Percentiles rank a stretch among this genome's conserved stretches.
phyloP scores from a whole-genome alignment of 2,113 vertebrate genomes.

The Cichladusa arquata region DNA sequence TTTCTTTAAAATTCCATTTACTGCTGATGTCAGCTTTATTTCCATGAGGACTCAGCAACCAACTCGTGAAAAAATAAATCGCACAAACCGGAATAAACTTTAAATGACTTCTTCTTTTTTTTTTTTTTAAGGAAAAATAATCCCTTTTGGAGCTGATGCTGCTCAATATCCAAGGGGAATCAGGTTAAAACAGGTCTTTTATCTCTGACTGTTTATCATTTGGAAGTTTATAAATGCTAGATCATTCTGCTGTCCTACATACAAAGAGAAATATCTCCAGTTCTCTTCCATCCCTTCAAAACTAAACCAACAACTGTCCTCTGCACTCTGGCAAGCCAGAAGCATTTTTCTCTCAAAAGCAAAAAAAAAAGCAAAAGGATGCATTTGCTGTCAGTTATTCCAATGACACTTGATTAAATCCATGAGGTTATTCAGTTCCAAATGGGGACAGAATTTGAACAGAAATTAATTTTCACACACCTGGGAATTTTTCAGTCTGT shows the following conservation, averaged over 20 bases:
- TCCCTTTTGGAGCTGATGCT: not conserved
- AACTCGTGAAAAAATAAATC: not conserved
- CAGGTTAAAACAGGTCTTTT: not conserved
- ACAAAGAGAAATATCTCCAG: not conserved
- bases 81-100: not conserved
- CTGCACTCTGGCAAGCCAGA: not conserved
- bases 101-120: not conserved
- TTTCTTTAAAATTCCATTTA: not conserved
- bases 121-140: not conserved
- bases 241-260: not conserved
- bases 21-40: not conserved
- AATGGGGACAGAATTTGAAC: not conserved
- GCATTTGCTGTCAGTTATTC: not conserved
- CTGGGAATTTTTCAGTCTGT: not conserved
- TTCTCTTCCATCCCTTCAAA: not conserved
- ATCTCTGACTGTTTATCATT: not conserved
- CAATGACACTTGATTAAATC: not conserved
- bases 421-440: accelerated
- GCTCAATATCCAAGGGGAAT: not conserved
- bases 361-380: not conserved
- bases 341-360: not conserved
- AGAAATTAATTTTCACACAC: not conserved
- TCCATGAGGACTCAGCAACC: not conserved
- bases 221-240: not conserved
- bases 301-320: not conserved